Evolutionary conservation across 2,113 vertebrate genomes (phyloP).

Genomic region (Takifugu flavidus): DNA sequence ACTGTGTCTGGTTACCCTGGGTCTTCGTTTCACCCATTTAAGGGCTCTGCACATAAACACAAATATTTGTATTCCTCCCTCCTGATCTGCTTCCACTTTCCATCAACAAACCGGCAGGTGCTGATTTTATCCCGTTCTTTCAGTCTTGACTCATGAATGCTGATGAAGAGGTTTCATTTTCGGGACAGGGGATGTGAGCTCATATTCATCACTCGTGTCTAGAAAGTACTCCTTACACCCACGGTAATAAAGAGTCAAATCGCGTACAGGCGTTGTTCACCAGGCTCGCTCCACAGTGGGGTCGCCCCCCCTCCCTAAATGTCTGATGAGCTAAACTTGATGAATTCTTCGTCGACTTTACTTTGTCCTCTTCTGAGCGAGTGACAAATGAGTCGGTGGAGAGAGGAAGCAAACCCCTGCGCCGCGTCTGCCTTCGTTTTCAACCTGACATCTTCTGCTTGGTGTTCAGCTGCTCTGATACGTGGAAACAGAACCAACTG

Average conservation of each 20-base stretch:
- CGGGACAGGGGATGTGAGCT: not conserved
- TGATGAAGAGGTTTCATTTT: constrained; percentile 10
- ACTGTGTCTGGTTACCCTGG: too few species aligned
- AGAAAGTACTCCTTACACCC: too few species aligned
- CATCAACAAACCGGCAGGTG: constrained; percentile 42
- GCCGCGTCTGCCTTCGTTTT: not conserved
- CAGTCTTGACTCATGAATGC: constrained; percentile 28
- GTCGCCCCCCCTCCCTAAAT: constrained; percentile 28
- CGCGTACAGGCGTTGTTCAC: too few species aligned
- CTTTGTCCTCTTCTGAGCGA: constrained; percentile 1
- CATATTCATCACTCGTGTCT: too few species aligned
- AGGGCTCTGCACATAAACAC: too few species aligned
- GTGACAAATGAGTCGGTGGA: constrained; percentile 38
- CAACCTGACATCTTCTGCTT: not conserved
- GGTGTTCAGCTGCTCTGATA: constrained; percentile 85
- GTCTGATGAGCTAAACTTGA: constrained; percentile 26
- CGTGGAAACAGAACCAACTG: constrained; percentile 94
- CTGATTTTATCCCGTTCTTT: constrained; percentile 25
- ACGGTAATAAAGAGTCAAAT: too few species aligned
- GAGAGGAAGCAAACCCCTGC: constrained; percentile 3
- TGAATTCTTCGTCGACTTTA: constrained; percentile 30
- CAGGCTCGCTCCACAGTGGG: too few species aligned
- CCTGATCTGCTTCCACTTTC: constrained; percentile 6
- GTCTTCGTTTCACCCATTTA: too few species aligned
- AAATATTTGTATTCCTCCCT: not conserved